Percentiles rank a stretch among this genome's conserved stretches.
Evolutionary conservation across 2,797 vertebrate species (phyloP).

Genomic region (Cynopterus sphinx): DNA sequence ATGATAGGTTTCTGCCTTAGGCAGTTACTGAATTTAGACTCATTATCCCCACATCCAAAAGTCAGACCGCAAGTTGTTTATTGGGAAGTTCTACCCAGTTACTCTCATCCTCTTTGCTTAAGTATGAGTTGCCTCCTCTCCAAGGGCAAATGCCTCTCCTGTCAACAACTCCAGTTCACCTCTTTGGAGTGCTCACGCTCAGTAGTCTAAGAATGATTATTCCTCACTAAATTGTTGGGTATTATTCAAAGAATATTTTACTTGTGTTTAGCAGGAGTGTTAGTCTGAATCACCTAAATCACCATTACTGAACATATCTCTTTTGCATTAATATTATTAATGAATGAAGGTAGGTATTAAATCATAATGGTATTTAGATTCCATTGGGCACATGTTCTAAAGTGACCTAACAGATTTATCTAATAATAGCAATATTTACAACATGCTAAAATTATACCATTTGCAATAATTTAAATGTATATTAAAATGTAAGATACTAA

Average conservation of each 20-base stretch:
- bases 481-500: not conserved
- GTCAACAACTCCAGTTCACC: not conserved
- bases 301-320: not conserved
- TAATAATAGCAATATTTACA: not conserved
- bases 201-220: not conserved
- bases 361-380: not conserved
- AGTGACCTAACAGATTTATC: not conserved
- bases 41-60: not conserved
- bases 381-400: not conserved
- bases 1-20: not conserved
- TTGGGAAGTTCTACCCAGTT: not conserved
- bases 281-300: not conserved
- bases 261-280: not conserved
- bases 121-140: not conserved
- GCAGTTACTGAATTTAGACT: not conserved
- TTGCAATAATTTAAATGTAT: not conserved
- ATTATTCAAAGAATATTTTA: not conserved
- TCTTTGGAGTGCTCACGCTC: not conserved
- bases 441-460: not conserved
- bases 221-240: not conserved
- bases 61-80: not conserved
- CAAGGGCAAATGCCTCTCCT: not conserved
- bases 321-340: not conserved
- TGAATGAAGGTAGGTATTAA: not conserved
- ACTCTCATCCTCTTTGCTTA: accelerated